phyloP scores from a whole-genome alignment of 2,888 invertebrate genomes.

The Drosophila lacicola region DNA sequence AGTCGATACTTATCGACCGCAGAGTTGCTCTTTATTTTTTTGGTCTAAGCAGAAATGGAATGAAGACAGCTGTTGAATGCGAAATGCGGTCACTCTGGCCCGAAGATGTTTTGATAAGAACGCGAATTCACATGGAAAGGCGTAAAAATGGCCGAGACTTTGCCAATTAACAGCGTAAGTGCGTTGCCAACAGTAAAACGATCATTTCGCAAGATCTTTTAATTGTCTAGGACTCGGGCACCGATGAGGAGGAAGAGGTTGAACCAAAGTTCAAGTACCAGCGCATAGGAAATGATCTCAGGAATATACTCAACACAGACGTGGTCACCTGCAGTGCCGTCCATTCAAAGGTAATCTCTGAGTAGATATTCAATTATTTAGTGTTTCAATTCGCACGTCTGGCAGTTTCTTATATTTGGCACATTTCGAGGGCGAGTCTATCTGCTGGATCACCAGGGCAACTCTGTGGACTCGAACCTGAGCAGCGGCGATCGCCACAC shows the following conservation, averaged over 20 bases:
- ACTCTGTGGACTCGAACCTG: conserved; percentile 87
- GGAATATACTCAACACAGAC: conserved; percentile 93
- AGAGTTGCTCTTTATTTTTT: background rate
- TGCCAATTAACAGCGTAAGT: conserved; percentile 50
- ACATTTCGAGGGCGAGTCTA: conserved; percentile 96
- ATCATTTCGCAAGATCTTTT: background rate
- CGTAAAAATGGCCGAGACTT: conserved; percentile 42
- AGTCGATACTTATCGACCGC: conserved; percentile 6
- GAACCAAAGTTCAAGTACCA: conserved; percentile 97
- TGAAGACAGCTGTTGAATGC: conserved; percentile 43
- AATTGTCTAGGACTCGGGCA: conserved; percentile 61
- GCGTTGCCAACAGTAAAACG: background rate
- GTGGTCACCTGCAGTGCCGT: conserved; percentile 96
- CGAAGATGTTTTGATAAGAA: conserved; percentile 54
- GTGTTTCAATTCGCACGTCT: background rate
- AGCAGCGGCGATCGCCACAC: conserved; percentile 86
- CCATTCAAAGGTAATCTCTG: conserved; percentile 91
- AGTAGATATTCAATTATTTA: background rate
- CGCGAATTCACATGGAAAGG: conserved; percentile 13
- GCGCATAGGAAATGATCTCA: conserved; percentile 94
- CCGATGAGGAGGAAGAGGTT: conserved; percentile 86
- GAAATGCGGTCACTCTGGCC: conserved; percentile 29
- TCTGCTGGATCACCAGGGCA: conserved; percentile 96
- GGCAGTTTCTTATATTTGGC: conserved; percentile 94
- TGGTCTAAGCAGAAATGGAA: background rate